A percentile compares a stretch with the other conserved stretches of the same genome.
Conservation (phyloP, 2,113 vertebrate genomes). For the Pardalotus punctatus region DNA sequence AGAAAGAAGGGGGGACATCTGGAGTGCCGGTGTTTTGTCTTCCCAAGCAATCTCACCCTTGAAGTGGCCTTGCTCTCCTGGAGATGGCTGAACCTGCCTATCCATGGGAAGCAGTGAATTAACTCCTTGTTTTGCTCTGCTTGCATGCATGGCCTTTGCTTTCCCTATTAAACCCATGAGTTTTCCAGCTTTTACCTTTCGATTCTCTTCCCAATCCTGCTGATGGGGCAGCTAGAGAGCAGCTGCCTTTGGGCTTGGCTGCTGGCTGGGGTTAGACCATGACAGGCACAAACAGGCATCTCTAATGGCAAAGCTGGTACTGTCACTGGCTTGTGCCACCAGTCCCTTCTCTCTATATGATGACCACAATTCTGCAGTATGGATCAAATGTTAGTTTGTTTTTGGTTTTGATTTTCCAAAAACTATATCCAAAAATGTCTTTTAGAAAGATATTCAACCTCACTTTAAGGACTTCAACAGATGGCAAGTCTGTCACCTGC, state of each 20-base stretch:
- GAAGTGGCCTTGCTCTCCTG: neutral
- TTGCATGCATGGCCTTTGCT: neutral
- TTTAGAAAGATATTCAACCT: neutral
- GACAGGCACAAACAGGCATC: neutral
- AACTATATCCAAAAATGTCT: neutral
- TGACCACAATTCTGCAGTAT: neutral
- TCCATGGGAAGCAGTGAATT: neutral
- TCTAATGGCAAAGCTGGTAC: neutral
- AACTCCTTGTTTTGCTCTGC: neutral
- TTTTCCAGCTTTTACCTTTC: neutral
- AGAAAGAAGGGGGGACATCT: neutral
- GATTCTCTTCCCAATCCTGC: fast-evolving
- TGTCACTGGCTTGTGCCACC: neutral
- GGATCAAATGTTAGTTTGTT: neutral
- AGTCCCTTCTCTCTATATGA: neutral
- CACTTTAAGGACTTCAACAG: slow-evolving; percentile 23
- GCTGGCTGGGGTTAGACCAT: neutral
- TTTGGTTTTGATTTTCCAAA: neutral
- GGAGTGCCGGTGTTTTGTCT: fast-evolving
- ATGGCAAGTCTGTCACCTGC: slow-evolving; percentile 58
- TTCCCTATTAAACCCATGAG: neutral
- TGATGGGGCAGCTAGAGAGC: neutral
- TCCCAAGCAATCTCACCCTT: too few species aligned
- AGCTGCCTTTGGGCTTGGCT: neutral
- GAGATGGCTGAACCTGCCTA: neutral